Base-by-base conservation (phyloP, 2,113 vertebrate genomes). In the Noturus placidus region DNA sequence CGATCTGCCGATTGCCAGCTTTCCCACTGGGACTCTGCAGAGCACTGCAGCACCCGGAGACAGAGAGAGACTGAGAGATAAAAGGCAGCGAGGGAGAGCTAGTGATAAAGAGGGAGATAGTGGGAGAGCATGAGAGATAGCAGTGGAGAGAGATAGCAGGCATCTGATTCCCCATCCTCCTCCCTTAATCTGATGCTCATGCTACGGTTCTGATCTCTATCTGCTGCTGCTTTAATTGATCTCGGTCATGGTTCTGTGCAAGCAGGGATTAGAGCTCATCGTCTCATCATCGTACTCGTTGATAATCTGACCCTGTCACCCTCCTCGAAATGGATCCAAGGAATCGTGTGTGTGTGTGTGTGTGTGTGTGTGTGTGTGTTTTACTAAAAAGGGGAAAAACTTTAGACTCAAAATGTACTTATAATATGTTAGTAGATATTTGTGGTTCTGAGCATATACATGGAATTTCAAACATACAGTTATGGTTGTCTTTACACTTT, bases 171-270 rank as follows among this genome's bases (percentile, higher is more conserved):
- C 84, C 84, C 74, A 76, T 77, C 80, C 92, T 89, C 84, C 88
- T 88, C 84, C 56, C 56, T 57, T 87, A 89, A 92, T 91, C 91
- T 91, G 92, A 83, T 91, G 92, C 90, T 89, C 92, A 92, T 87
- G 91, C 93, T 79, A 38, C 67, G 87, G 92, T 92, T 90, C 91
- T 94, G 95, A 96, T 95, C 89, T 90, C 89, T 93, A 95, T 95
- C 95, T 90, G 93, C 88, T 82, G 89, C 91, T 90, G 76, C 92
- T 95, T 95, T 95, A 96, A 96, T 95, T 96, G 95, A 96, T 96
- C 94, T 95, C 92, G 92, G 95, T 95, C 94, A 95, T 92, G 94
- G 94, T 94, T 95, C 93, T 94, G 95, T 93, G 92, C 91, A 91
- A 94, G 94, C 93, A 80, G 86, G 94, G 94, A 95, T 96, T 96